These are phyloP conservation scores for Drosophila pachea DNA, from an alignment of 1,140 invertebrate species.

Conservation along the genomic window DNA sequence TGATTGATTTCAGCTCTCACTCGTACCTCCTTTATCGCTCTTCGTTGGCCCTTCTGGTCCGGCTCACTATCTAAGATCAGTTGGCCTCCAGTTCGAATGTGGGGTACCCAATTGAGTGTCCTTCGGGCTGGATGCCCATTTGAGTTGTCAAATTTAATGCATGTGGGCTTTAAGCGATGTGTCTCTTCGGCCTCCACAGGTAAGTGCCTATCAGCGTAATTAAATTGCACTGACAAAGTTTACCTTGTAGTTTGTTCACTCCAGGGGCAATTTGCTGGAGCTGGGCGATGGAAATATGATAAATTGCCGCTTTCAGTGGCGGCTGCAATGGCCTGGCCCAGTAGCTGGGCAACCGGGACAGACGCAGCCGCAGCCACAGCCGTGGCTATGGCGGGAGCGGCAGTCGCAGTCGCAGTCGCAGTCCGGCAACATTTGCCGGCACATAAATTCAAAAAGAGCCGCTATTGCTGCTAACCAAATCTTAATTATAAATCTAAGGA, in stretches of 20 bases:
- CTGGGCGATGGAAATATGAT: conserved; percentile 64
- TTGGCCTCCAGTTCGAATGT: no score
- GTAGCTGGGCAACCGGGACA: conserved; percentile 32
- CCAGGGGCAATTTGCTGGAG: conserved; percentile 43
- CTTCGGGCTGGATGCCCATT: no score
- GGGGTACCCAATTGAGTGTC: no score
- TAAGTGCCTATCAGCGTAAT: conserved; percentile 52
- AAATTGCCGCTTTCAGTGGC: conserved; percentile 61
- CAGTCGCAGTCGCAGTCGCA: conserved; percentile 21
- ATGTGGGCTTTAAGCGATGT: background rate
- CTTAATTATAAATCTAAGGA: conserved; percentile 78
- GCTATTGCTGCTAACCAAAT: conserved; percentile 75
- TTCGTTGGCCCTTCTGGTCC: no score
- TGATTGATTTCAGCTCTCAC: no score
- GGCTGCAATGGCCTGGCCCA: conserved; percentile 41
- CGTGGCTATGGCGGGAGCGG: no score
- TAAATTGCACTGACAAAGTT: conserved; percentile 58
- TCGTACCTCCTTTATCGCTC: no score
- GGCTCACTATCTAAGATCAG: no score
- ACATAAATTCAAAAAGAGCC: conserved; percentile 59
- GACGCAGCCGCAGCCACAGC: conserved; percentile 3
- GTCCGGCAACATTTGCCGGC: conserved; percentile 40
- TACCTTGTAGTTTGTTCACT: conserved; percentile 21
- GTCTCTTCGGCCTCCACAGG: conserved; percentile 18
- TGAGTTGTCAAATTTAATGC: background rate